Evolutionary conservation across 2,888 invertebrate genomes (phyloP), one percentile per base, ranked within the genome.

Genomic region (Synanthedon formicaeformis): DNA sequence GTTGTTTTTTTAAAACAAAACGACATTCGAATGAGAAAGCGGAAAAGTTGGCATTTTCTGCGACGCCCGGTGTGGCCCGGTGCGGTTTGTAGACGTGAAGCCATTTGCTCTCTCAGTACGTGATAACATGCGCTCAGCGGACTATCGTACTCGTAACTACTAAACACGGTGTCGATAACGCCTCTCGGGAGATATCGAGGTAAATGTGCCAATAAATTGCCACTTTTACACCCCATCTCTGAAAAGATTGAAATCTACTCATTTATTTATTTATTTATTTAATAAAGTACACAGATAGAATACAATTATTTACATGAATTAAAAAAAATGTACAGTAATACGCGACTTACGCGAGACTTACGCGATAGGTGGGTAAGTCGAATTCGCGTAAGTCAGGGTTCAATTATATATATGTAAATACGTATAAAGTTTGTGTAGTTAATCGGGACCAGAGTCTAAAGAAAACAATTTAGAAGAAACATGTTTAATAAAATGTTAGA

Each of bases 11-110:
- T 5, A 23, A 51, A 40, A 41, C 45, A 14, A 45, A n/a, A 45
- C 45, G n/a, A 14, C 45, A 13, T n/a, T 55, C 58, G 58, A 60
- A 59, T 60, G 68, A 66, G 76, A 78, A 78, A 78, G 73, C 74
- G 74, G 71, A 74, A 75, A 72, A 67, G 65, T 60, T 58, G 58
- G 51, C 53, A 41, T 56, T 66, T 45, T 64, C 65, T 62, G 63
- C 66, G 63, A 62, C 61, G 58, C 59, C 60, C 61, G 63, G 62
- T 54, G 55, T 51, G 56, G 58, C 59, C 60, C 61, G 63, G 62
- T 54, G 55, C 51, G 56, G 53, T 61, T 59, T 52, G 56, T 55
- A 59, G 66, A 76, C 75, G 78, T 78, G 75, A 75, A 64, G 65
- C 62, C 64, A 70, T 71, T 68, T 45, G 45, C 50, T 51, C 52